Conservation (phyloP, 2,797 vertebrate genomes). For the Masticophis lateralis region DNA sequence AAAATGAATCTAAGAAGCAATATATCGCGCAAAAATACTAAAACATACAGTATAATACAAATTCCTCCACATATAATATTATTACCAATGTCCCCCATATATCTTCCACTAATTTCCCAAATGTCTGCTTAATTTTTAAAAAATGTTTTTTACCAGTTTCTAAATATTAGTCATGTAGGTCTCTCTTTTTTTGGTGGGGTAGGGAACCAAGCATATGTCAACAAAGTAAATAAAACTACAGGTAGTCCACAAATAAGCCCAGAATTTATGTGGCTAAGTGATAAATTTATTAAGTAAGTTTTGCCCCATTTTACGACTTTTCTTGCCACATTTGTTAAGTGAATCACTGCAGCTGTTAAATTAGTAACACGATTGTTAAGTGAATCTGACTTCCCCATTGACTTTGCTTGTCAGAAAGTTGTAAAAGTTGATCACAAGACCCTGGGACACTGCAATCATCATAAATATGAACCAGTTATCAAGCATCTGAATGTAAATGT, state of each 20-base stretch:
- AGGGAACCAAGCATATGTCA: not conserved
- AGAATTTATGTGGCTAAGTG: not conserved
- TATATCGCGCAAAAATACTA: not conserved
- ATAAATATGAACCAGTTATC: not conserved
- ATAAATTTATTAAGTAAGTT: not conserved
- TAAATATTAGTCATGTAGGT: not conserved
- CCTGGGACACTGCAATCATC: not conserved
- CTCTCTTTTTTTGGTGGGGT: not conserved
- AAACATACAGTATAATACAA: not conserved
- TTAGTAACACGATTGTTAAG: not conserved
- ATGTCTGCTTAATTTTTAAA: not conserved
- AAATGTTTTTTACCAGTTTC: not conserved
- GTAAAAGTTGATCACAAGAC: not conserved
- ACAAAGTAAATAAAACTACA: not conserved
- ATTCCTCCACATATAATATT: not conserved
- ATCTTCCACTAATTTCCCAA: not conserved
- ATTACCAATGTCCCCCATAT: not conserved
- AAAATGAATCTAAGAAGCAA: not conserved
- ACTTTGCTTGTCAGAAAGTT: not conserved
- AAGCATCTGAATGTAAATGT: not conserved
- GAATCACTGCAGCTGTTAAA: not conserved
- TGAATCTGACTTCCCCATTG: not conserved
- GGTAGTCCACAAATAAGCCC: too few species aligned
- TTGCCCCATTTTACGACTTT: not conserved
- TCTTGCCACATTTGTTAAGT: not conserved